Conservation (phyloP, 2,888 invertebrate species). For the Maniola hyperantus region DNA sequence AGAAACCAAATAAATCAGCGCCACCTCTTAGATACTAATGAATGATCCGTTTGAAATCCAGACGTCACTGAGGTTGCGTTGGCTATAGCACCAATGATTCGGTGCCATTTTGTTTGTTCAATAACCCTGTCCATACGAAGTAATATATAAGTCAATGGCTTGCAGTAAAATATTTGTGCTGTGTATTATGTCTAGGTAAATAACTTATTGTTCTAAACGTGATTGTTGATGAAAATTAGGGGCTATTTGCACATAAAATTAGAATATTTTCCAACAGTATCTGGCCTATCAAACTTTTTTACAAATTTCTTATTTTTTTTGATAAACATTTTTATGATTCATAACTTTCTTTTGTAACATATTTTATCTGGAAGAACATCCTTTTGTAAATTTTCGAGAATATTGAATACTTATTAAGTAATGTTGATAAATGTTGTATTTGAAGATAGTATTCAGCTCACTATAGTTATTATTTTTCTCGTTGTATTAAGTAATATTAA, state of each 20-base stretch:
- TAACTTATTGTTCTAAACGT: background rate
- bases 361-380: too few relatives aligned
- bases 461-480: background rate
- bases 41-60: too few relatives aligned
- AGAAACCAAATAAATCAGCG: too few relatives aligned
- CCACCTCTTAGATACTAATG: too few relatives aligned
- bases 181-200: background rate
- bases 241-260: background rate
- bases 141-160: too few relatives aligned
- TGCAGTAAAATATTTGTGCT: background rate
- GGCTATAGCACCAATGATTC: too few relatives aligned
- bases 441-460: slow-evolving; percentile 1
- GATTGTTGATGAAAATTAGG: background rate
- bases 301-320: background rate
- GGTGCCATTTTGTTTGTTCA: too few relatives aligned
- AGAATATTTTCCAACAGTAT: background rate
- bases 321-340: background rate
- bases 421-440: slow-evolving; percentile 8
- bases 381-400: too few relatives aligned
- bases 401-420: too few relatives aligned
- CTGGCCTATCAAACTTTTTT: background rate
- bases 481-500: slow-evolving; percentile 4
- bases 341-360: too few relatives aligned
- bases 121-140: too few relatives aligned
- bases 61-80: too few relatives aligned